Percentiles rank a stretch among this genome's conserved stretches.
These are phyloP conservation scores for Eupithecia inturbata DNA, from an alignment of 2,888 invertebrate species.

Conservation along the genomic window DNA sequence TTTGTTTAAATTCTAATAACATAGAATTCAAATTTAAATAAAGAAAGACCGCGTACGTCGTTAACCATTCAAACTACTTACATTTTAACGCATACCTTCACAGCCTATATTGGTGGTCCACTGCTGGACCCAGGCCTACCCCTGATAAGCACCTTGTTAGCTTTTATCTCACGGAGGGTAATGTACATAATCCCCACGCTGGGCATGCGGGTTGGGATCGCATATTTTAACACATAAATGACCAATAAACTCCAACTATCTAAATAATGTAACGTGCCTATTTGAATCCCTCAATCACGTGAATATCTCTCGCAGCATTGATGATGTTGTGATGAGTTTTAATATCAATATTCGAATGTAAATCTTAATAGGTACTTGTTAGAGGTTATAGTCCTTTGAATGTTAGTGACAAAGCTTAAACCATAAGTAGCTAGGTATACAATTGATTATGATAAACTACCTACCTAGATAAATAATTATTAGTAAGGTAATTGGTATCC, in stretches of 20 bases:
- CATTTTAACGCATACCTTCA: too few species aligned
- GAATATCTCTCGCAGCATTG: not conserved
- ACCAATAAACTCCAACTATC: not conserved
- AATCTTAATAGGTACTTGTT: conserved; percentile 15
- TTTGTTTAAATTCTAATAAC: too few species aligned
- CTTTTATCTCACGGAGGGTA: too few species aligned
- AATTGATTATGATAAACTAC: conserved; percentile 3
- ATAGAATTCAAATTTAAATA: not conserved
- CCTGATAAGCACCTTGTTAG: too few species aligned
- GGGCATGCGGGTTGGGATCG: too few species aligned
- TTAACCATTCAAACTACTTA: not conserved
- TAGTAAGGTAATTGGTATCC: not conserved
- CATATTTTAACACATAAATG: too few species aligned
- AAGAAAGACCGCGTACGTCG: not conserved
- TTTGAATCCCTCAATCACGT: not conserved
- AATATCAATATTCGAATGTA: conserved; percentile 19
- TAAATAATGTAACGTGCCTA: not conserved
- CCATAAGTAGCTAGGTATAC: conserved; percentile 20
- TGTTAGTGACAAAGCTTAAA: conserved; percentile 36
- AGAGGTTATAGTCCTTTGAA: conserved; percentile 16
- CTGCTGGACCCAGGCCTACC: too few species aligned
- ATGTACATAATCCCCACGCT: too few species aligned
- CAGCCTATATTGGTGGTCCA: too few species aligned
- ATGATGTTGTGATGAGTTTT: not conserved
- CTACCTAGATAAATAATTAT: not conserved